Evolutionary conservation across 2,113 vertebrate genomes (phyloP).

Genomic region (Callaeas wilsoni): DNA sequence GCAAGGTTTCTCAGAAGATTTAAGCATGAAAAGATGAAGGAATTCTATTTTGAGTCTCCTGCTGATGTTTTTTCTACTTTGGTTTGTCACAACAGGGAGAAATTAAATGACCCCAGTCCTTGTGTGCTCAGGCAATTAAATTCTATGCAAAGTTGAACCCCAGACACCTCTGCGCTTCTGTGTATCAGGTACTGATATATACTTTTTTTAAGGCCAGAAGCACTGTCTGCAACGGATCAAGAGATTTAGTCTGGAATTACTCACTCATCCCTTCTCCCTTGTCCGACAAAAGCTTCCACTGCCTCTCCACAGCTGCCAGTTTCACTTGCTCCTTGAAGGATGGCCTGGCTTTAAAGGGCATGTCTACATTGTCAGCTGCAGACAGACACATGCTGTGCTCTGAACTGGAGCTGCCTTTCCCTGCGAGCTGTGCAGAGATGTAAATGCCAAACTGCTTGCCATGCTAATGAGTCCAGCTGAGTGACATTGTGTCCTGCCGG

Average conservation of each 20-base stretch:
- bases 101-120: not conserved
- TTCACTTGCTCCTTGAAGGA: not conserved
- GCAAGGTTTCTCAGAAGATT: not conserved
- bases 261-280: not conserved
- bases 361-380: not conserved
- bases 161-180: not conserved
- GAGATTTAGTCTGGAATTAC: not conserved
- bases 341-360: not conserved
- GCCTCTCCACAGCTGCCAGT: not conserved
- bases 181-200: not conserved
- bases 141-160: not conserved
- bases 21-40: not conserved
- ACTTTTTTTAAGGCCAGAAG: not conserved
- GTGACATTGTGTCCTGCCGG: not conserved
- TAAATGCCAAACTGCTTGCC: not conserved
- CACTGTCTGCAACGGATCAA: not conserved
- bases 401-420: not conserved
- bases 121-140: not conserved
- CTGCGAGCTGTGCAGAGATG: not conserved
- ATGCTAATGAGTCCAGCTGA: constrained; percentile 35
- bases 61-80: not conserved
- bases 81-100: not conserved
- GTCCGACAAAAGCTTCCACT: not conserved
- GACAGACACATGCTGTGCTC: not conserved
- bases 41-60: not conserved